Base-by-base conservation (phyloP, 2,888 invertebrate species). In the Troilus luridus region DNA sequence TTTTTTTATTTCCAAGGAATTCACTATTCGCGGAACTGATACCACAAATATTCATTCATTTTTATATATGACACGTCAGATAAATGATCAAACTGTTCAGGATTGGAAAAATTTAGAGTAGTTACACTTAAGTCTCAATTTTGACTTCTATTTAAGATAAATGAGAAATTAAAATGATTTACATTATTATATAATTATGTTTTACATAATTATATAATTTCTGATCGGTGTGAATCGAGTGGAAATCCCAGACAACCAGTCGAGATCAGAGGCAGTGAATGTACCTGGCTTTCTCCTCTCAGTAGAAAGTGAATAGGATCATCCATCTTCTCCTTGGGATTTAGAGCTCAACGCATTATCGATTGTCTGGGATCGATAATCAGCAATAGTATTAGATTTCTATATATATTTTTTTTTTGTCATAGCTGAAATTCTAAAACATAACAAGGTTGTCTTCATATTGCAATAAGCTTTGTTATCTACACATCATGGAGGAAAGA, bases 291-390 rank as follows among this genome's bases (percentile, higher is more conserved):
- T 77, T 77, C 72, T 41, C 72, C 41, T 41, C 19, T 9, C 72
- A 77, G 72, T 77, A 77, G 72, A 77, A 77, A 77, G 72, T 77
- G 27, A 77, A 77, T 77, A 17, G 72, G 72, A 77, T 77, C 72
- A 41, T 77, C 72, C 14, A 77, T 77, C 8, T 77, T 41, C 72
- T 41, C 72, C 17, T 0, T 7, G 17, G 41, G 17, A 77, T 77
- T 77, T 77, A 77, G 17, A 2, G 12, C 24, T 24, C 0, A 24
- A 1, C 24, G 10, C 24, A 64, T 6, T 11, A 67, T 24, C 24
- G 12, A 24, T n/a, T 64, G 12, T 12, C n/a, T 67, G 5, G 14
- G 3, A 9, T 67, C 24, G 24, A 24, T 24, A n/a, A 24, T 14
- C 0, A 67, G 0, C 64, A 9, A 62, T 21, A 64, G 8, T 64